Evolutionary conservation across 2,113 vertebrate genomes (phyloP).

Genomic region (Nesoenas mayeri): DNA sequence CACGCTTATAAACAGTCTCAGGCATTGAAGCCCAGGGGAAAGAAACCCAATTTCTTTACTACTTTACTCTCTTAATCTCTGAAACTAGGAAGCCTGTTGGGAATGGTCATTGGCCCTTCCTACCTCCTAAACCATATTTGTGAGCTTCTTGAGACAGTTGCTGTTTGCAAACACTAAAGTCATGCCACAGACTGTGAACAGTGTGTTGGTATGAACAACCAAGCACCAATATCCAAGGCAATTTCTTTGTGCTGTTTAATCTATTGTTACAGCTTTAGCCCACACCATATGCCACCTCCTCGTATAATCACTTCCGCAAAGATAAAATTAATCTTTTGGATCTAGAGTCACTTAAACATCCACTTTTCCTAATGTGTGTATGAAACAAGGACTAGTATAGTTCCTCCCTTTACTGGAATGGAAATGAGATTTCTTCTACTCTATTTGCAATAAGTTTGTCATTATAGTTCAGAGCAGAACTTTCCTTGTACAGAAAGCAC

Average conservation of each 20-base stretch:
- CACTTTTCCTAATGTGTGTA: neutral
- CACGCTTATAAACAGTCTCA: neutral
- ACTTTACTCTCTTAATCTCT: neutral
- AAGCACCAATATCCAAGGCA: neutral
- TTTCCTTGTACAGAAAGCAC: neutral
- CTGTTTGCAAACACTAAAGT: neutral
- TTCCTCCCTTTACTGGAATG: neutral
- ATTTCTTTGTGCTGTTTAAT: neutral
- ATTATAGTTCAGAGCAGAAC: neutral
- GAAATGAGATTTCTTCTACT: neutral
- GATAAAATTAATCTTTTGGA: neutral
- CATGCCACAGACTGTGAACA: neutral
- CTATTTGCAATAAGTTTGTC: neutral
- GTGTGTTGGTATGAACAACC: neutral
- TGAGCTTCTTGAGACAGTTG: neutral
- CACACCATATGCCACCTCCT: neutral
- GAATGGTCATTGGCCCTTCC: neutral
- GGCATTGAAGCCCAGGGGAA: neutral
- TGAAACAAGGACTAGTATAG: neutral
- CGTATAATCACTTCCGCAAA: fast-evolving
- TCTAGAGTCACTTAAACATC: neutral
- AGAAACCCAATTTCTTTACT: neutral
- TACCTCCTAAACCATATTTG: neutral
- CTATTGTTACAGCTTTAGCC: neutral
- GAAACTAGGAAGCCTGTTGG: neutral